Base-by-base conservation (phyloP, 1,140 invertebrate species). In the Drosophila littoralis region DNA sequence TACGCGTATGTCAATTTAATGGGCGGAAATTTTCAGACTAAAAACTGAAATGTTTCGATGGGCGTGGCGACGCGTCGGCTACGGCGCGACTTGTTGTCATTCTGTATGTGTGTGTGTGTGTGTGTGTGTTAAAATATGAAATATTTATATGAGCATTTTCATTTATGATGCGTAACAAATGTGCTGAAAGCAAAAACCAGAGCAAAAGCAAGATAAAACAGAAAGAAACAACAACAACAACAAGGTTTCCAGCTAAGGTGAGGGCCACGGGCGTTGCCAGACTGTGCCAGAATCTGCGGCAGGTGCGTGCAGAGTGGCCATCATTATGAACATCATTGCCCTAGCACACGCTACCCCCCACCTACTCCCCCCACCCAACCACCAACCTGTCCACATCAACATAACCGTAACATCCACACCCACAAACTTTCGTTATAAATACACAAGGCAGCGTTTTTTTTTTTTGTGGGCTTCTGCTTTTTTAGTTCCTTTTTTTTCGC, bases 81-180 rank as follows among this genome's bases (percentile, higher is more conserved):
- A 45, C 43, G 1, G 12, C 67, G 12, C 67, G 50, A 54, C 63
- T 74, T 74, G 71, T 75, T 75, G 73, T 75, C 68, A 76, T 75
- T 69, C 43, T 72, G 60, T 58, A 51, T 36, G 54, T 45, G 42
- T 36, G 22, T 1, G 17, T 17, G 17, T 1, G 2, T 28, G 4
- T 65, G 32, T 65, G 55, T 71, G 51, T 70, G 58, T 63, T 42
- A 36, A 78, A 89, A 90, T 89, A 89, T 89, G 85, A 89, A 89
- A 89, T 84, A 89, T 89, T 89, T 89, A 89, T 89, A 89, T 90
- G 85, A 89, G 73, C 67, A 89, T 89, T 90, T 89, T 89, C 84
- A 89, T 89, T 89, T 89, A 89, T 89, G 83, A 75, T 84, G 84
- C 85, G 84, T 89, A 89, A 84, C 80, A 89, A 89, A 89, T 89